Evolutionary conservation across 2,113 vertebrate genomes (phyloP).

Genomic region (Gavia stellata): DNA sequence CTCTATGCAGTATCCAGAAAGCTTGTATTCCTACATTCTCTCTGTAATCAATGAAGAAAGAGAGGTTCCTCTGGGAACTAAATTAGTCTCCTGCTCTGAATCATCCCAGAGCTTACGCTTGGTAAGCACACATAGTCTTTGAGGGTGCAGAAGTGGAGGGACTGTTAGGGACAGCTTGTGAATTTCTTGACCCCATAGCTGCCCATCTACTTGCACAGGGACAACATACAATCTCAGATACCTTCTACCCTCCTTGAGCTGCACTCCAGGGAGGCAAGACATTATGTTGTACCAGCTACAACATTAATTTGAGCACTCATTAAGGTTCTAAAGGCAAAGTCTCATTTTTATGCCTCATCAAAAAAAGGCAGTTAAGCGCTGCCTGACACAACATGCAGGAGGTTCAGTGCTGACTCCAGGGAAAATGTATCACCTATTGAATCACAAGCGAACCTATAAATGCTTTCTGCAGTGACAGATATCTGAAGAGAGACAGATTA

Average conservation of each 20-base stretch:
- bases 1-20: background rate
- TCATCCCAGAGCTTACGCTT: background rate
- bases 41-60: background rate
- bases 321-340: background rate
- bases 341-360: background rate
- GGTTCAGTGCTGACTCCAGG: background rate
- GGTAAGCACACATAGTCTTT: background rate
- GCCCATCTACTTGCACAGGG: accelerated
- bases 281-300: background rate
- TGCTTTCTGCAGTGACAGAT: background rate
- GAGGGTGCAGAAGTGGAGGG: background rate
- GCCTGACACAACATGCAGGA: background rate
- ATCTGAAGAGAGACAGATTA: background rate
- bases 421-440: background rate
- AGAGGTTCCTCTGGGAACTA: background rate
- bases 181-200: background rate
- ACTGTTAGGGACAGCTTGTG: background rate
- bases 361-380: background rate
- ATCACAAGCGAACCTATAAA: background rate
- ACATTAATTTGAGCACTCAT: background rate
- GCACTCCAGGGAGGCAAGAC: background rate
- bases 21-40: background rate
- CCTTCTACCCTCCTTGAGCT: background rate
- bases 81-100: background rate
- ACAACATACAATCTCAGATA: background rate